Evolutionary conservation across 2,113 vertebrate species (phyloP).

Genomic region (Cephalopholis sonnerati): DNA sequence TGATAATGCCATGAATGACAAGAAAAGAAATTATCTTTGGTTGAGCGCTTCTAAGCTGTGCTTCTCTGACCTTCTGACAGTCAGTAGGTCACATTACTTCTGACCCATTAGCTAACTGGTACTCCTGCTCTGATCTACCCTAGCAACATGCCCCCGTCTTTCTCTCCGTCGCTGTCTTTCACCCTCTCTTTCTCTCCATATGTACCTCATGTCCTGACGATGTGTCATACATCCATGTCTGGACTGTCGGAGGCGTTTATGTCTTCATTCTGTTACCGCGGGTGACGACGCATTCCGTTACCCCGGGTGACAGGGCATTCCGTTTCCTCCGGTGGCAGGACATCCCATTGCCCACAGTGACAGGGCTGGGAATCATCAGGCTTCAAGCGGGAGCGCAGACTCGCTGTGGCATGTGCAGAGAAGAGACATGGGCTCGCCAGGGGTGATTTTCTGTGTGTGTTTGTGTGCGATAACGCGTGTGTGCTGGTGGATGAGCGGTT

Average conservation of each 20-base stretch:
- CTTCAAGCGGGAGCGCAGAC: conserved; percentile 41
- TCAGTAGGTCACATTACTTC: conserved; percentile 78
- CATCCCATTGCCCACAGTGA: conserved; percentile 64
- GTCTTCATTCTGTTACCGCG: conserved; percentile 61
- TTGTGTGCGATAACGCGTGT: conserved; percentile 36
- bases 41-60: conserved; percentile 14
- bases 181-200: conserved; percentile 47
- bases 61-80: conserved; percentile 57
- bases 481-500: conserved; percentile 2
- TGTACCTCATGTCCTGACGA: conserved; percentile 67
- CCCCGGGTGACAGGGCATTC: conserved; percentile 48
- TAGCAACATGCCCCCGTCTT: conserved; percentile 53
- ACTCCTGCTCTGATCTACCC: conserved; percentile 63
- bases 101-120: conserved; percentile 76
- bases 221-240: conserved; percentile 67
- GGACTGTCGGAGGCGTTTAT: conserved; percentile 66
- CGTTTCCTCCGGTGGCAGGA: conserved; percentile 52
- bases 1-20: conserved; percentile 1
- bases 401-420: conserved; percentile 43
- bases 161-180: background rate
- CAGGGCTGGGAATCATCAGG: conserved; percentile 61
- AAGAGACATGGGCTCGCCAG: conserved; percentile 44
- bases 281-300: conserved; percentile 55
- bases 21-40: conserved; percentile 3
- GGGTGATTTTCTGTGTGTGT: conserved; percentile 49